Conservation (phyloP, 2,113 vertebrate genomes). For the Percopsis transmontana region DNA sequence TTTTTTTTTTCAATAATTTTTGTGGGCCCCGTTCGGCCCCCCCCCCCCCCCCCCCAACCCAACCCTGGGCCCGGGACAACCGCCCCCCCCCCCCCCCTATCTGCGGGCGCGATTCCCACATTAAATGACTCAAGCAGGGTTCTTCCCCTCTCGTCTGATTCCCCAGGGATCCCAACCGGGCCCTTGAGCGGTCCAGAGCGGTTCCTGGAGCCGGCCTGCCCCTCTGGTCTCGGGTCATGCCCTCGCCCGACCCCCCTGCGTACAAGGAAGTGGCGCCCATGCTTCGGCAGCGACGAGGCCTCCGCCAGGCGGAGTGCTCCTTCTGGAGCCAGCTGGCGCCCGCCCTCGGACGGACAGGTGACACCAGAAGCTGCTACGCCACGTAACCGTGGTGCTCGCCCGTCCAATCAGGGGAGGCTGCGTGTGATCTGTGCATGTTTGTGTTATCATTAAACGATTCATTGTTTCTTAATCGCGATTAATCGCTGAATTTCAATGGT, state of each 20-base stretch:
- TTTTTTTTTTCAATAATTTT: too few species aligned
- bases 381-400: not conserved
- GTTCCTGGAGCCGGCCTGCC: conserved; percentile 44
- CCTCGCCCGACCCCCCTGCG: conserved; percentile 41
- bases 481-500: too few species aligned
- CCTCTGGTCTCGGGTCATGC: conserved; percentile 50
- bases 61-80: too few species aligned
- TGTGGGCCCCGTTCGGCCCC: too few species aligned
- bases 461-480: too few species aligned
- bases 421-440: too few species aligned
- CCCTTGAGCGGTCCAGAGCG: conserved; percentile 6
- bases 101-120: too few species aligned
- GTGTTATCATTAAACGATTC: too few species aligned
- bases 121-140: too few species aligned
- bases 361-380: not conserved
- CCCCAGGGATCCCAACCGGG: conserved; percentile 61
- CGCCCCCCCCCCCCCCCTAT: too few species aligned
- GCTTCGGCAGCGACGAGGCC: conserved; percentile 37
- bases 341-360: conserved; percentile 28
- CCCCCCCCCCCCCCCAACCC: too few species aligned
- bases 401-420: too few species aligned
- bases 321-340: conserved; percentile 59
- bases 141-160: not conserved
- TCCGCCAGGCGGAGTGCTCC: conserved; percentile 53
- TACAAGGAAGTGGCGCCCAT: conserved; percentile 56